A percentile compares a stretch with the other conserved stretches of the same genome.
Conservation (phyloP, 2,113 vertebrate species). For the Sylvietta virens region DNA sequence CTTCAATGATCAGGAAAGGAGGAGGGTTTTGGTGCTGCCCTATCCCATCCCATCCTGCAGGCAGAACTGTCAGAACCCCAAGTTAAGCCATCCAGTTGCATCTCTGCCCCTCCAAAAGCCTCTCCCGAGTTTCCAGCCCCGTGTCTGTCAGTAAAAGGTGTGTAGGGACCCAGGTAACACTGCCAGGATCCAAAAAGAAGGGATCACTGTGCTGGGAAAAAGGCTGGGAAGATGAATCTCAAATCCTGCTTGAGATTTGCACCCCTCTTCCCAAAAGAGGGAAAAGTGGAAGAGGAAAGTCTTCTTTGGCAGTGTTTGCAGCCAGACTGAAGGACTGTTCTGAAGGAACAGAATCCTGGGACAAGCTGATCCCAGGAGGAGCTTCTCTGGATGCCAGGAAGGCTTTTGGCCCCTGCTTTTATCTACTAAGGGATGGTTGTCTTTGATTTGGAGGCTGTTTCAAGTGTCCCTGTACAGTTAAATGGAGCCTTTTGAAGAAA, state of each 20-base stretch:
- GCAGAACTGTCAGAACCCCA: not conserved
- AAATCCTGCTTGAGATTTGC: not conserved
- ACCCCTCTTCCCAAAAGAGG: not conserved
- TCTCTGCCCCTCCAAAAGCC: not conserved
- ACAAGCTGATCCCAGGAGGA: not conserved
- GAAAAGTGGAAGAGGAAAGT: not conserved
- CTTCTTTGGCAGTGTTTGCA: not conserved
- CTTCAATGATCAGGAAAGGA: not conserved
- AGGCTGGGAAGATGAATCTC: not conserved
- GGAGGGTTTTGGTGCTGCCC: not conserved
- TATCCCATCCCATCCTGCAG: not conserved
- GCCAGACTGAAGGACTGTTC: not conserved
- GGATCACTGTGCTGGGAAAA: not conserved
- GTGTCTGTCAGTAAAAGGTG: not conserved
- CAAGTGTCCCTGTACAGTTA: not conserved
- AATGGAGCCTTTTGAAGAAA: not conserved
- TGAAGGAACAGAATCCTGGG: not conserved
- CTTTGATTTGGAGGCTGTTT: not conserved
- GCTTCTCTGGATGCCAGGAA: not conserved
- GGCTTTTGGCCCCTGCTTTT: conserved; percentile 15
- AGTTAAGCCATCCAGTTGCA: not conserved
- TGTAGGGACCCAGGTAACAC: not conserved
- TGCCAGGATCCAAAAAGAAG: not conserved
- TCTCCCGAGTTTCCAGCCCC: not conserved
- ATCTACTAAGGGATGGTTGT: not conserved